Conservation (phyloP, 1,140 invertebrate genomes). For the Polypedilum vanderplanki region DNA sequence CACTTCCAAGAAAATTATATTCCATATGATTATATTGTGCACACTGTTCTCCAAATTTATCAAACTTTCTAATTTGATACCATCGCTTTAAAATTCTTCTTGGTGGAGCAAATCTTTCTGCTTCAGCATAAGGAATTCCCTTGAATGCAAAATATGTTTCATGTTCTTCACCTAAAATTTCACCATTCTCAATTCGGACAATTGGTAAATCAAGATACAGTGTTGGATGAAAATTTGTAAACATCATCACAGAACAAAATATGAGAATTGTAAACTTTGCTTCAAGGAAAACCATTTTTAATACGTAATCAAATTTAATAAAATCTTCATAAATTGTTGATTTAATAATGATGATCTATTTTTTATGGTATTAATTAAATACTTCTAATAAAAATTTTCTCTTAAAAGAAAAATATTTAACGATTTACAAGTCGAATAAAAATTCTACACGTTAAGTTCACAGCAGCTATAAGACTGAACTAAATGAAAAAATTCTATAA, state of each 20-base stretch:
- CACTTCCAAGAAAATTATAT: constrained; percentile 39
- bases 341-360: too few species aligned
- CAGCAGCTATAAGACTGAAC: too few species aligned
- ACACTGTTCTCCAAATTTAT: constrained; percentile 30
- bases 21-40: constrained; percentile 29
- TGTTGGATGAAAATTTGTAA: background rate
- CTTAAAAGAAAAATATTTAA: too few species aligned
- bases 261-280: background rate
- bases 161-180: constrained; percentile 32
- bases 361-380: too few species aligned
- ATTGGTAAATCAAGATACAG: constrained; percentile 2
- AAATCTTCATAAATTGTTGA: too few species aligned
- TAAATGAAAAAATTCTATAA: too few species aligned
- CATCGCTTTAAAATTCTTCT: background rate
- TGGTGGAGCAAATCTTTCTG: constrained; percentile 36
- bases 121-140: constrained; percentile 41
- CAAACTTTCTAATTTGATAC: background rate
- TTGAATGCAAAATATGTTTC: constrained; percentile 39
- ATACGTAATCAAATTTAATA: too few species aligned
- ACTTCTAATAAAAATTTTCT: too few species aligned
- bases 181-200: constrained; percentile 33
- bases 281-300: background rate
- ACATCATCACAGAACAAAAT: background rate
- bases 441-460: too few species aligned
- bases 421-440: too few species aligned